Conservation (phyloP, 2,797 vertebrate genomes). For the Darevskia nairensis region DNA sequence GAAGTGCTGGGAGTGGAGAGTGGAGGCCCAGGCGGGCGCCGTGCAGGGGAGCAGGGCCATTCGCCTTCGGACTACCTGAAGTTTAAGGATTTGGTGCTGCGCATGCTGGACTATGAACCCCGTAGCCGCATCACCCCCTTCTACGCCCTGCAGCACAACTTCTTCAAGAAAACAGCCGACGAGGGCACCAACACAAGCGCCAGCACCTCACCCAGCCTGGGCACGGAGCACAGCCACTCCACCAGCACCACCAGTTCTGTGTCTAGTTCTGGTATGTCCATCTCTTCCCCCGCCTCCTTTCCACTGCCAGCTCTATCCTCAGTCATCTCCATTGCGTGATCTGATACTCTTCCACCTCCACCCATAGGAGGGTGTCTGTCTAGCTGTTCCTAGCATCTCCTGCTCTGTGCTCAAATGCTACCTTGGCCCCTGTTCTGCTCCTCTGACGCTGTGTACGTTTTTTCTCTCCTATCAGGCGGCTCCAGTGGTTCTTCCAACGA, state of each 20-base stretch:
- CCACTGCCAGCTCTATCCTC: not conserved
- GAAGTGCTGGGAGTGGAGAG: slow-evolving; percentile 95
- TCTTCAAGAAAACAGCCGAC: slow-evolving; percentile 95
- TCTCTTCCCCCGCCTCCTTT: not conserved
- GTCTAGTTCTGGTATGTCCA: slow-evolving; percentile 89
- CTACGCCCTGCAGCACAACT: slow-evolving; percentile 96
- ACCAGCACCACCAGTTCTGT: slow-evolving; percentile 95
- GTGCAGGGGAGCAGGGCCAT: slow-evolving; percentile 93
- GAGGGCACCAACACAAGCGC: slow-evolving; percentile 97
- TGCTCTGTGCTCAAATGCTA: not conserved
- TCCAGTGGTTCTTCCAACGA: slow-evolving; percentile 97
- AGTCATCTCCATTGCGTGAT: not conserved
- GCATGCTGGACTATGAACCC: slow-evolving; percentile 97
- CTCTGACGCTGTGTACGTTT: not conserved
- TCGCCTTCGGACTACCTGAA: slow-evolving; percentile 95
- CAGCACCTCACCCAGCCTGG: slow-evolving; percentile 93
- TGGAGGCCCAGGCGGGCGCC: slow-evolving; percentile 90
- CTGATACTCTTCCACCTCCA: not conserved
- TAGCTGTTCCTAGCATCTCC: not conserved
- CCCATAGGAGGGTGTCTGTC: slow-evolving; percentile 46
- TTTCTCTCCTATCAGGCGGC: slow-evolving; percentile 81
- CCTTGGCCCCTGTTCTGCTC: not conserved
- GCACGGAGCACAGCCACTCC: slow-evolving; percentile 95
- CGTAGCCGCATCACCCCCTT: slow-evolving; percentile 95
- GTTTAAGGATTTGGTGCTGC: slow-evolving; percentile 96